Evolutionary conservation across 1,140 invertebrate genomes (phyloP).

Genomic region (Cyrtorhinus lividipennis): DNA sequence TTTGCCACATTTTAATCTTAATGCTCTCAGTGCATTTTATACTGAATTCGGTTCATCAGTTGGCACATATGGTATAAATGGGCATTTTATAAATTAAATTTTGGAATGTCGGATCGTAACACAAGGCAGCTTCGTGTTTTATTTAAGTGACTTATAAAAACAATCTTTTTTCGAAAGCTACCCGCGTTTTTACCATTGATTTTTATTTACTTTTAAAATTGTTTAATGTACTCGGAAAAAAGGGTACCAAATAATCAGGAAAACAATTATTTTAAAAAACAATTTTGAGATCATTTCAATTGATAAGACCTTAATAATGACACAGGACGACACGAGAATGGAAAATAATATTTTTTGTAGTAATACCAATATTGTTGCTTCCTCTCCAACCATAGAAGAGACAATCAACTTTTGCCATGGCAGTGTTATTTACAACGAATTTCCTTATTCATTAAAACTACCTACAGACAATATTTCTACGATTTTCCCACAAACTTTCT

Average conservation of each 20-base stretch:
- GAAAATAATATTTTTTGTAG: too few species aligned
- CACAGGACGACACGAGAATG: neutral
- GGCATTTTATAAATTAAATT: neutral
- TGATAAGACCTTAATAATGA: neutral
- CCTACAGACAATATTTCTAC: neutral
- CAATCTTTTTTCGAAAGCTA: neutral
- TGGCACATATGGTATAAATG: constrained; percentile 1
- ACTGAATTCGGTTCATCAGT: neutral
- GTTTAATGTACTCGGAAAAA: too few species aligned
- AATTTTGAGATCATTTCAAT: neutral
- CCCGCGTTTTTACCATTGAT: too few species aligned
- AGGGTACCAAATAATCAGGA: too few species aligned
- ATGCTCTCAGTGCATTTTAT: neutral
- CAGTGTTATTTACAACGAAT: neutral
- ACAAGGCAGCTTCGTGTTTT: neutral
- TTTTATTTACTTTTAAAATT: neutral
- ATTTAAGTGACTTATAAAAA: too few species aligned
- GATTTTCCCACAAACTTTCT: neutral
- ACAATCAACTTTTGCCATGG: constrained; percentile 1
- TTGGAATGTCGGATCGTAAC: neutral
- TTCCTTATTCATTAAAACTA: neutral
- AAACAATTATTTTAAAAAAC: too few species aligned
- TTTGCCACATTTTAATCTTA: constrained; percentile 1
- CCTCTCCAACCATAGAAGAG: too few species aligned
- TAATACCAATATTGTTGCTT: too few species aligned